phyloP scores from a whole-genome alignment of 2,797 vertebrate species.

The Mormyrus proboscirostris region DNA sequence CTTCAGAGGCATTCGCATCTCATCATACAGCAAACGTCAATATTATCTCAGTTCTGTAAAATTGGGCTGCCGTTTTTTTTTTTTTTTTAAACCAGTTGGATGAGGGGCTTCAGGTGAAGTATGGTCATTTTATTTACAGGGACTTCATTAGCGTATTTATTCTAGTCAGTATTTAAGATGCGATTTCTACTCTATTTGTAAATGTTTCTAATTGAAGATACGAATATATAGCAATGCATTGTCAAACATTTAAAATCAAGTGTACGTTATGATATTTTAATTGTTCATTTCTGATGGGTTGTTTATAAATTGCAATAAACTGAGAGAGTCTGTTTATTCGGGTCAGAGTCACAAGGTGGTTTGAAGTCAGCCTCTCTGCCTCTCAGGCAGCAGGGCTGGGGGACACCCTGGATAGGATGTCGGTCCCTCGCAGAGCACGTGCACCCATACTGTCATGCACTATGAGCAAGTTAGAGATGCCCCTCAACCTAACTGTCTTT shows the following conservation, averaged over 20 bases:
- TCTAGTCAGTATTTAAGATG: not conserved
- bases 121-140: not conserved
- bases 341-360: not conserved
- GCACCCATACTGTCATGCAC: not conserved
- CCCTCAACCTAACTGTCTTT: not conserved
- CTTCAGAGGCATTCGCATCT: not conserved
- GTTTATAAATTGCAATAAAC: not conserved
- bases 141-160: not conserved
- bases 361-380: not conserved
- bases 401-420: not conserved
- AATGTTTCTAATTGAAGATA: constrained; percentile 2
- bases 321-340: not conserved
- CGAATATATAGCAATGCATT: not conserved
- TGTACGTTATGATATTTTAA: not conserved
- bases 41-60: not conserved
- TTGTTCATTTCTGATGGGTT: not conserved
- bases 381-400: not conserved
- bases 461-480: not conserved
- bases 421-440: not conserved
- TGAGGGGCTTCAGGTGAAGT: not conserved
- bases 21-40: not conserved
- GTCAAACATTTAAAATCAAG: not conserved
- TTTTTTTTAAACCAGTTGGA: not conserved
- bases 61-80: not conserved
- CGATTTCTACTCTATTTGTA: not conserved